A percentile compares a stretch with the other conserved stretches of the same genome.
Evolutionary conservation across 1,140 invertebrate genomes (phyloP).

Genomic region (Agrypnia vestita): DNA sequence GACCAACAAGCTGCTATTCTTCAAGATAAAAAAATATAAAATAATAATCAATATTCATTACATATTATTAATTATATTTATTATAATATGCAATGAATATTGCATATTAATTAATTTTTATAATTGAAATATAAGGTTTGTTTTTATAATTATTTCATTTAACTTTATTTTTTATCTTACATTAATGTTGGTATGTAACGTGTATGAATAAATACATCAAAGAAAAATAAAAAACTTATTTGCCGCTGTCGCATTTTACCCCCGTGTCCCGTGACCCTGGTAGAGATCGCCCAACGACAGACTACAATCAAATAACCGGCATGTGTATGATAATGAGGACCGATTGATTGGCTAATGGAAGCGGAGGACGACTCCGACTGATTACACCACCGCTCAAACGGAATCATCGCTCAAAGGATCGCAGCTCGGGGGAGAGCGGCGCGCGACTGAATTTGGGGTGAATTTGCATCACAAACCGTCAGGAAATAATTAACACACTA

Average conservation of each 20-base stretch:
- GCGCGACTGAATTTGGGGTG: background rate
- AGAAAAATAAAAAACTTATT: no score
- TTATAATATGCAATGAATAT: no score
- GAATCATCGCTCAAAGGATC: conserved; percentile 40
- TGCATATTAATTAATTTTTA: no score
- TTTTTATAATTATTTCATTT: no score
- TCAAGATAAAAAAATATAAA: no score
- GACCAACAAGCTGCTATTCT: no score
- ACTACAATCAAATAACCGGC: conserved; percentile 2
- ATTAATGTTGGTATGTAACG: no score
- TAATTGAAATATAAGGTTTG: no score
- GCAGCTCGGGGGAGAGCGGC: background rate
- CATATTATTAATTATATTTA: no score
- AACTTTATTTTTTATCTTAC: no score
- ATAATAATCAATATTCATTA: no score
- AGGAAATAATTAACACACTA: conserved; percentile 23
- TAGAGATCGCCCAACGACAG: background rate
- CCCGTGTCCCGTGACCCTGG: background rate
- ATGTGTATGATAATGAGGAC: conserved; percentile 50
- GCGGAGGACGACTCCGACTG: conserved; percentile 26
- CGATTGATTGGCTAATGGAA: conserved; percentile 50
- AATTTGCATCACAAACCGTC: conserved; percentile 40
- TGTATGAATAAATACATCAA: no score
- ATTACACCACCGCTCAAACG: conserved; percentile 27
- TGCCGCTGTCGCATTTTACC: background rate